A percentile compares a stretch with the other conserved stretches of the same genome.
Evolutionary conservation across 2,113 vertebrate species (phyloP).

Genomic region (Galbula dea): DNA sequence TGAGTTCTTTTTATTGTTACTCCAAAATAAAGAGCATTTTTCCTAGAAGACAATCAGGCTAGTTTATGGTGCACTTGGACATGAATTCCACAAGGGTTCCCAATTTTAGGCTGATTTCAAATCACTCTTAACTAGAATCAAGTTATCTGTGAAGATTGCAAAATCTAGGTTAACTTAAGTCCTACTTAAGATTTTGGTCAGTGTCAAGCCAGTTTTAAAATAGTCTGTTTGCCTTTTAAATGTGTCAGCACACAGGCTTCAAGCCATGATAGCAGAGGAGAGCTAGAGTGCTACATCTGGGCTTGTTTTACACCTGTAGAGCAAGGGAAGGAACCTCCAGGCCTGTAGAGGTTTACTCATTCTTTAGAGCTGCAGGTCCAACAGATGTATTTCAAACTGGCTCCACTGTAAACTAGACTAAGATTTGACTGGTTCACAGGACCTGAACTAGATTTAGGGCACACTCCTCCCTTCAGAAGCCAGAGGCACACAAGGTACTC

Average conservation of each 20-base stretch:
- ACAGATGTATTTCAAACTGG: conserved; percentile 52
- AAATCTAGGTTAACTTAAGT: background rate
- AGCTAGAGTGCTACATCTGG: accelerated
- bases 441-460: background rate
- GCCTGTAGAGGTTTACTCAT: background rate
- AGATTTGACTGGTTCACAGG: background rate
- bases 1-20: conserved; percentile 77
- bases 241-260: background rate
- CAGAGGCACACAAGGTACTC: background rate
- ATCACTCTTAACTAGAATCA: background rate
- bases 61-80: conserved; percentile 50
- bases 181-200: background rate
- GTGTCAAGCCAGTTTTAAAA: conserved; percentile 48
- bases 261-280: background rate
- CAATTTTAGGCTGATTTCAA: background rate
- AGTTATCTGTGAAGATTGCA: background rate
- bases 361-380: background rate
- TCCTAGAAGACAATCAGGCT: conserved; percentile 83
- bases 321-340: no score
- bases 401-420: background rate
- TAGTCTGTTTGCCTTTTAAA: background rate
- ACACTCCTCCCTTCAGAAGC: conserved; percentile 35
- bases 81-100: background rate
- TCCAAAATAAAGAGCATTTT: conserved; percentile 79
- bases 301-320: background rate